Evolutionary conservation across 2,113 vertebrate species (phyloP).

Genomic region (Grantiella picta): DNA sequence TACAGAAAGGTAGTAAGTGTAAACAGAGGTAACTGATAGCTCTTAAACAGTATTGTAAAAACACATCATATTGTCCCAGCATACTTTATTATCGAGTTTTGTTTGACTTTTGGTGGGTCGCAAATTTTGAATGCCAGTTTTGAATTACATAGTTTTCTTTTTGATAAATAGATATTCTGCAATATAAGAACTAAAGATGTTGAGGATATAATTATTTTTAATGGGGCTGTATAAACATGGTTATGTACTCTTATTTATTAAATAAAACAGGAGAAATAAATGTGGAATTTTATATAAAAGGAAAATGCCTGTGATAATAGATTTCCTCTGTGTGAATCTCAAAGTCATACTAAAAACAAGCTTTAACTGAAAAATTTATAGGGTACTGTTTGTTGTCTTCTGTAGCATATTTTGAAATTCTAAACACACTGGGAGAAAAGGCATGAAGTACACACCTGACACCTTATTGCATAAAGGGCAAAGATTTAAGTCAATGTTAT

Average conservation of each 20-base stretch:
- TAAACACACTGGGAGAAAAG: not conserved
- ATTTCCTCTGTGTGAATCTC: not conserved
- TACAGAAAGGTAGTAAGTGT: not conserved
- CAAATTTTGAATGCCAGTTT: not conserved
- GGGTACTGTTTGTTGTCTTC: not conserved
- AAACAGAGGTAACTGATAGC: not conserved
- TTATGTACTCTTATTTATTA: not conserved
- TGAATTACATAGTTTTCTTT: not conserved
- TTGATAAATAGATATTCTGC: not conserved
- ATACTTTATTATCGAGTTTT: not conserved
- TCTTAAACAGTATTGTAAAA: not conserved
- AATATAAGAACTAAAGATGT: not conserved
- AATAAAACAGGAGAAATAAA: not conserved
- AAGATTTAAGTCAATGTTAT: slow-evolving; percentile 41
- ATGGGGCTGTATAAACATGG: not conserved
- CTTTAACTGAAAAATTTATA: not conserved
- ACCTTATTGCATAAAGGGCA: slow-evolving; percentile 14
- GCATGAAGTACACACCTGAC: not conserved
- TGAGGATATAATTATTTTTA: not conserved
- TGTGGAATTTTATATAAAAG: not conserved
- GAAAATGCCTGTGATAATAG: not conserved
- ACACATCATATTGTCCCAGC: not conserved
- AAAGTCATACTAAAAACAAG: not conserved
- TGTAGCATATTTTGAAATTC: not conserved
- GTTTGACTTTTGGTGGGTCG: not conserved